Base-by-base conservation (phyloP, 2,888 invertebrate genomes). In the Drosophila pullipes region DNA sequence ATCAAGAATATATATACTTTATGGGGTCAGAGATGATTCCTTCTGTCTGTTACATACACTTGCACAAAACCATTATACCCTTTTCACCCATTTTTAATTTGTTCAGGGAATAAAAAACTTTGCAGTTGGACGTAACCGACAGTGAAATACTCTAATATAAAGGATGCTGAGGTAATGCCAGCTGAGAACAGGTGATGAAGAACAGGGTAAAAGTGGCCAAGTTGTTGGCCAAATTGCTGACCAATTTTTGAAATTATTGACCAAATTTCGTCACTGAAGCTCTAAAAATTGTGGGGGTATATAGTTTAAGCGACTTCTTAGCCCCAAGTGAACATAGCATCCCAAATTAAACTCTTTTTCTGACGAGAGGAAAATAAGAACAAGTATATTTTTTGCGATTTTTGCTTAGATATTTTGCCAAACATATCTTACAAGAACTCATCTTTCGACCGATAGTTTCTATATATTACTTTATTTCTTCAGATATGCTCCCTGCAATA, bases 181-280 rank as follows among this genome's bases (percentile, higher is more conserved):
- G 37, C 9, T 18, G 18, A 39, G 18, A 18, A 18, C 4, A 4
- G 4, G 13, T 6, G 3, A 44, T 13, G 13, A 44, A 44, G 3
- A 44, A 22, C 13, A 7, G n/a, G 3, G 13, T 44, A n/a, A 6
- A 11, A 22, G 22, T 22, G 1, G 13, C 6, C 0, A 44, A 11
- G 6, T 22, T 22, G 1, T 22, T 22, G 22, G 1, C 22, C 22
- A n/a, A 41, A 41, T 3, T n/a, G n/a, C 6, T 44, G 3, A n/a
- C 11, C 3, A 11, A 22, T 22, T 22, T 22, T 22, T 22, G 22
- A 41, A 11, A 28, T 4, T 28, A 0, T 28, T 28, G 28, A 28
- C 10, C 10, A n/a, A n/a, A n/a, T 41, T n/a, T 11, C 0, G 3
- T 44, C 6, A 4, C 2, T 22, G 0, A 4, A 22, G 7, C 22